phyloP scores from a whole-genome alignment of 2,888 invertebrate species.

The Nomada fucata region DNA sequence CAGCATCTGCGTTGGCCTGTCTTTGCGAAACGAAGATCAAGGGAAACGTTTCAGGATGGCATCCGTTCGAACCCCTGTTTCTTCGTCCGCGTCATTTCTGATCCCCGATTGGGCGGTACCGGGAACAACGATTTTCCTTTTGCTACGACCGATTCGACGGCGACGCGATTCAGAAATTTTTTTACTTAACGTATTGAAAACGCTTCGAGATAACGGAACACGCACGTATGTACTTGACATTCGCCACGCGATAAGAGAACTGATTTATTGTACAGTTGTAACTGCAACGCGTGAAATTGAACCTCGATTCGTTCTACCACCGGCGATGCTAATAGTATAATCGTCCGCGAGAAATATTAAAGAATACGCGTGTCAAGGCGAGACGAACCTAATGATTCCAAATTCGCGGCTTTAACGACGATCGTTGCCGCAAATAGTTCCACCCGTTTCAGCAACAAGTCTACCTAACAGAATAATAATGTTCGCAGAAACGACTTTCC shows the following conservation, averaged over 20 bases:
- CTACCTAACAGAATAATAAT: slow-evolving; percentile 38
- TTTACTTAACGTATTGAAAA: background rate
- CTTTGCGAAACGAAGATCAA: slow-evolving; percentile 16
- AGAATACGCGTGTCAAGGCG: slow-evolving; percentile 5
- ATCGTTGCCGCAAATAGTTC: slow-evolving; percentile 38
- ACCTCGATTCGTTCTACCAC: background rate
- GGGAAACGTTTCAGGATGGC: slow-evolving; percentile 5
- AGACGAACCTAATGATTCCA: slow-evolving; percentile 1
- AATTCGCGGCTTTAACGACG: slow-evolving; percentile 38
- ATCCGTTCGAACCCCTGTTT: no score
- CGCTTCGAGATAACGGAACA: slow-evolving; percentile 39
- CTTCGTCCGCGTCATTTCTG: no score
- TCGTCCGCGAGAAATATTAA: background rate
- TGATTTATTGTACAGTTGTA: slow-evolving; percentile 26
- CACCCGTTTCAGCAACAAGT: slow-evolving; percentile 55
- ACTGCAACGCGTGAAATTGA: background rate
- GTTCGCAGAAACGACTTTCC: slow-evolving; percentile 49
- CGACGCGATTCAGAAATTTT: no score
- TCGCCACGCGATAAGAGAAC: slow-evolving; percentile 55
- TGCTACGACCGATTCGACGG: background rate
- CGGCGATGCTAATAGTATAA: background rate
- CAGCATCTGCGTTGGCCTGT: slow-evolving; percentile 7
- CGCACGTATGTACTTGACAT: slow-evolving; percentile 62
- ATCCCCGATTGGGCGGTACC: background rate
- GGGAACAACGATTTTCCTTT: background rate